Evolutionary conservation across 2,888 invertebrate genomes (phyloP).

Genomic region (Caenorhabditis wallacei): DNA sequence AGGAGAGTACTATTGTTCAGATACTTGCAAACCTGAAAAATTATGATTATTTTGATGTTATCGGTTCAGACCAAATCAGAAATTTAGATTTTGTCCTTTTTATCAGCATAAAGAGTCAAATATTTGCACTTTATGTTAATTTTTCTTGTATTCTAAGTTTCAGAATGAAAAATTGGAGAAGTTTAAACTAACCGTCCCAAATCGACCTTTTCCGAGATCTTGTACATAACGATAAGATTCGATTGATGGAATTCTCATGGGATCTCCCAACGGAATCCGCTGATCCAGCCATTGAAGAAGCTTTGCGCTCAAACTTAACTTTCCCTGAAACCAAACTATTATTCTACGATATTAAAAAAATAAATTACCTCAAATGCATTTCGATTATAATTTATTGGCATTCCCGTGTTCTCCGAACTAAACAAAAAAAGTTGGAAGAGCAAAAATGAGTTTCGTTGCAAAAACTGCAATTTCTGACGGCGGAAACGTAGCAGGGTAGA

Average conservation of each 20-base stretch:
- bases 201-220: conserved; percentile 69
- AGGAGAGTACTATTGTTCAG: conserved; percentile 57
- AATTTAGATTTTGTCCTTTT: conserved; percentile 20
- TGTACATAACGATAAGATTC: conserved; percentile 51
- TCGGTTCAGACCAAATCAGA: background rate
- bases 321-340: conserved; percentile 35
- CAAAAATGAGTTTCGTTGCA: conserved; percentile 24
- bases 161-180: background rate
- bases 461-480: conserved; percentile 22
- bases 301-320: conserved; percentile 48
- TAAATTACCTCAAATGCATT: conserved; percentile 55
- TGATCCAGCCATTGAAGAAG: conserved; percentile 69
- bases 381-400: conserved; percentile 54
- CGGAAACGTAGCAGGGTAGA: conserved; percentile 24
- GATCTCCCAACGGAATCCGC: conserved; percentile 62
- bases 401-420: conserved; percentile 40
- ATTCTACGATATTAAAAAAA: background rate
- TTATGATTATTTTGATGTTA: conserved; percentile 9
- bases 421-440: conserved; percentile 6
- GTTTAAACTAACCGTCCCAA: conserved; percentile 64
- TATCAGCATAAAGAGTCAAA: conserved; percentile 10
- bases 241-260: conserved; percentile 58
- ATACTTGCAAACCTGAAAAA: conserved; percentile 69
- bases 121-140: background rate
- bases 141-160: background rate